These are phyloP conservation scores for Gonatopus flavifemur DNA, from an alignment of 1,140 invertebrate genomes.

Conservation along the genomic window DNA sequence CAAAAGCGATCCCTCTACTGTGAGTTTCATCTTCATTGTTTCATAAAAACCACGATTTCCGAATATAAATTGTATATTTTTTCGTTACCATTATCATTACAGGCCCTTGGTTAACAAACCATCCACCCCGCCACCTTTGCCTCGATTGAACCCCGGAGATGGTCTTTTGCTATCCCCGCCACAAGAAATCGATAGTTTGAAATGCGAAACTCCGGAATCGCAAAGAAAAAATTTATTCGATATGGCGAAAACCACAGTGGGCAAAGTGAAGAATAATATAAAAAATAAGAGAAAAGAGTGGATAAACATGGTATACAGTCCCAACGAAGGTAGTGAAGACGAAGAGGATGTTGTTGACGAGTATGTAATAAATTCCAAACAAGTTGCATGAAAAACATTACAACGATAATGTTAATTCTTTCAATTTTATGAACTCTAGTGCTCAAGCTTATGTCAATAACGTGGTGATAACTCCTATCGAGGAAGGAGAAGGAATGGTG, in stretches of 20 bases:
- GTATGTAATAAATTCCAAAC: slow-evolving; percentile 36
- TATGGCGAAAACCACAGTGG: slow-evolving; percentile 46
- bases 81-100: slow-evolving; percentile 11
- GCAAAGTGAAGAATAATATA: slow-evolving; percentile 66
- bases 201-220: slow-evolving; percentile 68
- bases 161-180: slow-evolving; percentile 57
- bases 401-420: not conserved
- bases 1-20: slow-evolving; percentile 49
- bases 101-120: slow-evolving; percentile 33
- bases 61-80: slow-evolving; percentile 3
- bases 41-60: not conserved
- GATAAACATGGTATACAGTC: slow-evolving; percentile 68
- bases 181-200: slow-evolving; percentile 56
- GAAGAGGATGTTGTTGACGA: slow-evolving; percentile 59
- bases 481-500: slow-evolving; percentile 28
- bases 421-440: slow-evolving; percentile 7
- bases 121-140: slow-evolving; percentile 44
- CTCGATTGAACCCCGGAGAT: slow-evolving; percentile 60
- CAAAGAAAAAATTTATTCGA: slow-evolving; percentile 70
- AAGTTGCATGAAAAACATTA: too few species aligned
- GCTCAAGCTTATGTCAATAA: slow-evolving; percentile 22
- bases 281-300: slow-evolving; percentile 65
- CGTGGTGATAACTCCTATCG: slow-evolving; percentile 7
- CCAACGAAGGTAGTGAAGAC: slow-evolving; percentile 57
- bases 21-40: slow-evolving; percentile 25